phyloP scores from a whole-genome alignment of 2,797 vertebrate genomes.

The Tachyglossus aculeatus region DNA sequence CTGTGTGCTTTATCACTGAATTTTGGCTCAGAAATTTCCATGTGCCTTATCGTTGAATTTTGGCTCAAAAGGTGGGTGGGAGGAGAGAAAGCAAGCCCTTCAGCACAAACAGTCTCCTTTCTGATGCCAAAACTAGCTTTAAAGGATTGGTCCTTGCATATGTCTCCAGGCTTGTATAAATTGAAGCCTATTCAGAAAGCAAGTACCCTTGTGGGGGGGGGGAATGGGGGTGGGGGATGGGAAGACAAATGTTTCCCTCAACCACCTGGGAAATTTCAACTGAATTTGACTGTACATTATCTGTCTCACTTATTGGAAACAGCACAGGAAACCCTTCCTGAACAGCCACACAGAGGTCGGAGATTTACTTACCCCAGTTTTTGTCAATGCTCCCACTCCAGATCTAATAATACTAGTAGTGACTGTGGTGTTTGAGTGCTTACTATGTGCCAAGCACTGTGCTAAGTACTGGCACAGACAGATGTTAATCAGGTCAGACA shows the following conservation, averaged over 20 bases:
- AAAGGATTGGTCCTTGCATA: background rate
- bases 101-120: conserved; percentile 9
- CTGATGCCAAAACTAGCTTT: conserved; percentile 3
- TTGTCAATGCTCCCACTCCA: background rate
- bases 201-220: background rate
- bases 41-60: background rate
- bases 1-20: conserved; percentile 2
- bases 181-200: conserved; percentile 7
- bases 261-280: background rate
- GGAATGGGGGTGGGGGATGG: too few species aligned
- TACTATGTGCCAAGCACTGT: background rate
- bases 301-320: background rate
- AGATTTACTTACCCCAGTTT: background rate
- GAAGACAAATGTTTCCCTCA: background rate
- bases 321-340: background rate
- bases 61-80: conserved; percentile 1
- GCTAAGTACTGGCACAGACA: background rate
- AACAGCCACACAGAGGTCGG: background rate
- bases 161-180: background rate
- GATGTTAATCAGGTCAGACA: background rate
- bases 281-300: background rate
- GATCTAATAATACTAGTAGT: too few species aligned
- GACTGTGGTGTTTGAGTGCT: too few species aligned
- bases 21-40: conserved; percentile 5
- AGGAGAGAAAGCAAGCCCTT: conserved; percentile 17